Conservation (phyloP, 2,888 invertebrate species). For the Amiota minor region DNA sequence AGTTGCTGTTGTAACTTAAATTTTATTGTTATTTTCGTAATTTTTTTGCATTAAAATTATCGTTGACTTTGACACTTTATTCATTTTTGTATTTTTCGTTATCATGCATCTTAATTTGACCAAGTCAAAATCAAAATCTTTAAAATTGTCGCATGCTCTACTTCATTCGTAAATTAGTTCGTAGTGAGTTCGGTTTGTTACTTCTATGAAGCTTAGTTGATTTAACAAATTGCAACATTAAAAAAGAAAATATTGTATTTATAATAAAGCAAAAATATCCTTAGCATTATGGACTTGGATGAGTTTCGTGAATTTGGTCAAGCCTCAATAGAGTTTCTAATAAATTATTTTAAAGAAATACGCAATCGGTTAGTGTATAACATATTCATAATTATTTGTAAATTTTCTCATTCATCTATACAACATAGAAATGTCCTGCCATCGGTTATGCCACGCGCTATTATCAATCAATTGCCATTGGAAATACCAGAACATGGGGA, state of each 20-base stretch:
- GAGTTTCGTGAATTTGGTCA: conserved; percentile 89
- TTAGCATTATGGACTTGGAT: conserved; percentile 80
- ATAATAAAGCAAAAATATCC: conserved; percentile 1
- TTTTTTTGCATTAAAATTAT: neutral
- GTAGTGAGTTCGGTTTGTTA: conserved; percentile 8
- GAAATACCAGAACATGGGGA: conserved; percentile 63
- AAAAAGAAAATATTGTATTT: neutral
- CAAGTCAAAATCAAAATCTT: too few species aligned
- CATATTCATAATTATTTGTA: neutral
- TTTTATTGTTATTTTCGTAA: conserved; percentile 22
- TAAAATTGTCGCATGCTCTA: neutral
- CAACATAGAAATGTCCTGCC: conserved; percentile 57
- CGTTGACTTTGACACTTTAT: conserved; percentile 19
- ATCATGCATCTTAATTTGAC: too few species aligned
- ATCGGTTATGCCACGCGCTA: conserved; percentile 49
- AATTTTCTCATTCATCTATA: neutral
- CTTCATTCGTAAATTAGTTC: conserved; percentile 5
- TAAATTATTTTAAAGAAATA: conserved; percentile 90
- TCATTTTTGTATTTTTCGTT: neutral
- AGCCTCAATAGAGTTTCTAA: conserved; percentile 90
- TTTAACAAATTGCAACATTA: neutral
- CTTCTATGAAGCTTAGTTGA: neutral
- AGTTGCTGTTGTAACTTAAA: neutral
- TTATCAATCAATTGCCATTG: conserved; percentile 55
- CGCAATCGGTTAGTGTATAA: conserved; percentile 79